Evolutionary conservation across 2,797 vertebrate species (phyloP).

Genomic region (Melanotaenia boesemani): DNA sequence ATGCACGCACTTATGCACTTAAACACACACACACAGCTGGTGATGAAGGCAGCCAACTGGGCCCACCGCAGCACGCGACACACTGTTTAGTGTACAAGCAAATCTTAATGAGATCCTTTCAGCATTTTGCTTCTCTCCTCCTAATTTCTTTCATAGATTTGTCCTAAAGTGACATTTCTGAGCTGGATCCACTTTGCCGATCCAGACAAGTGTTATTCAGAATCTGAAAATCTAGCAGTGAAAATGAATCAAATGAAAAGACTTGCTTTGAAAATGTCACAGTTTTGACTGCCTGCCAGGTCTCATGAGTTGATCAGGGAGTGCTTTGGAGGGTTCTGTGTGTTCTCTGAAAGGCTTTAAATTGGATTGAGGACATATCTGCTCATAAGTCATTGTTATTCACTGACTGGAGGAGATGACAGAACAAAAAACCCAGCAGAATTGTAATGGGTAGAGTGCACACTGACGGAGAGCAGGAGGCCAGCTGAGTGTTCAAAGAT

Average conservation of each 20-base stretch:
- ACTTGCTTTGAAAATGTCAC: conserved; percentile 36
- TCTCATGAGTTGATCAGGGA: conserved; percentile 44
- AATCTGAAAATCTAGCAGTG: conserved; percentile 28
- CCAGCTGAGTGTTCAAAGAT: conserved; percentile 6
- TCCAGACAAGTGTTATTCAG: conserved; percentile 11
- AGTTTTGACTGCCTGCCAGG: conserved; percentile 27
- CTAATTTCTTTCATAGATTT: conserved; percentile 5
- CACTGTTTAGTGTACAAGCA: conserved; percentile 30
- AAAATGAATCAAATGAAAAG: conserved; percentile 31
- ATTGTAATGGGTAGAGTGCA: conserved; percentile 2
- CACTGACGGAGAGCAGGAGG: conserved; percentile 14
- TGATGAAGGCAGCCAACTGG: conserved; percentile 26
- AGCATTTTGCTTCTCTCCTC: neutral
- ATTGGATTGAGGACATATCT: conserved; percentile 27
- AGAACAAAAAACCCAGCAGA: conserved; percentile 14
- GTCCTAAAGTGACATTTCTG: conserved; percentile 13
- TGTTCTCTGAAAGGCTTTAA: conserved; percentile 23
- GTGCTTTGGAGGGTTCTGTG: neutral
- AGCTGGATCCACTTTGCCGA: conserved; percentile 9
- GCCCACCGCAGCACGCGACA: conserved; percentile 29
- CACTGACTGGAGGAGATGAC: conserved; percentile 33
- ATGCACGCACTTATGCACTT: conserved; percentile 18
- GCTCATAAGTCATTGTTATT: conserved; percentile 41
- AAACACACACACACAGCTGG: conserved; percentile 34
- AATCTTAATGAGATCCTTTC: conserved; percentile 36